phyloP scores from a whole-genome alignment of 2,113 vertebrate genomes.

The Platycercus adscitus region DNA sequence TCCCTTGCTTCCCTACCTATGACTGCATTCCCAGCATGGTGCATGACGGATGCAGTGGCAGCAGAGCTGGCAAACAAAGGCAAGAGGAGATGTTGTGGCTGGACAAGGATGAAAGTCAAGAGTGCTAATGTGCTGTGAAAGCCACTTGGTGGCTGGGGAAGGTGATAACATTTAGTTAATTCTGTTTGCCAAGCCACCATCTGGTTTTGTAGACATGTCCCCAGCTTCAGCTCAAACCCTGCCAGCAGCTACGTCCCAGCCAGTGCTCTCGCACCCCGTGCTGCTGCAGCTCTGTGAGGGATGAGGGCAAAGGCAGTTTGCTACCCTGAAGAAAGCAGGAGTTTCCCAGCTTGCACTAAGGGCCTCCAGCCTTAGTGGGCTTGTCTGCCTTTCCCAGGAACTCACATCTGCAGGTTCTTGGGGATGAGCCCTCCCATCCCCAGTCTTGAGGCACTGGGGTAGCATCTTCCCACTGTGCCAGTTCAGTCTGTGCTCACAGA shows the following conservation, averaged over 20 bases:
- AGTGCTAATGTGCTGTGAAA: neutral
- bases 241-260: neutral
- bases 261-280: fast-evolving
- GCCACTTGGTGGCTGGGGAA: neutral
- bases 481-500: neutral
- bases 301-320: neutral
- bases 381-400: neutral
- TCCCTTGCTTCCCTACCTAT: neutral
- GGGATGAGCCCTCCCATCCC: neutral
- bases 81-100: neutral
- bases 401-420: neutral
- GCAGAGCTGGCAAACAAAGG: neutral
- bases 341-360: neutral
- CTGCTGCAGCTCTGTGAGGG: fast-evolving
- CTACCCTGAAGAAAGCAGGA: neutral
- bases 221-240: neutral
- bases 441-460: neutral
- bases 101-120: neutral
- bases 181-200: neutral
- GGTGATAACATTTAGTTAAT: neutral
- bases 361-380: fast-evolving
- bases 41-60: neutral
- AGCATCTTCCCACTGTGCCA: neutral
- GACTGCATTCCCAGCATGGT: fast-evolving
- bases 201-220: neutral